A percentile compares a stretch with the other conserved stretches of the same genome.
Evolutionary conservation across 2,888 invertebrate genomes (phyloP).

Genomic region (Tipula confusa): DNA sequence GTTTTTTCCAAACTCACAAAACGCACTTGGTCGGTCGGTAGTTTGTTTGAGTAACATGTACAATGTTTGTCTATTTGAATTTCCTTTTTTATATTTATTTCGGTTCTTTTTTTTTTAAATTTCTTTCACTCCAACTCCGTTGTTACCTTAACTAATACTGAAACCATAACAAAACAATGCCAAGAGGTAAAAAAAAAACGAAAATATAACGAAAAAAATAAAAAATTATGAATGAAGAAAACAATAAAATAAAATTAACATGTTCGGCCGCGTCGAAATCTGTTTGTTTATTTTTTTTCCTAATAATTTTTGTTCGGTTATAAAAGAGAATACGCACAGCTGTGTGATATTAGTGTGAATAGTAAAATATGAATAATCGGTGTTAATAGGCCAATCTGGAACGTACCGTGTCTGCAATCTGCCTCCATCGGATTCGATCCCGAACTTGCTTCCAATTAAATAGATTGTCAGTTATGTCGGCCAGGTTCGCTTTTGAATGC

Average conservation of each 20-base stretch:
- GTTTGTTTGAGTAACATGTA: background rate
- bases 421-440: no score
- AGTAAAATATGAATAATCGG: no score
- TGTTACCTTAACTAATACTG: conserved; percentile 25
- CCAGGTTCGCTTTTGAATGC: no score
- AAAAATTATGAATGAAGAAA: background rate
- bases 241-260: background rate
- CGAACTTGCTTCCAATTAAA: no score
- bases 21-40: background rate
- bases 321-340: no score
- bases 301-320: no score
- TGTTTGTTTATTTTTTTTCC: no score
- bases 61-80: background rate
- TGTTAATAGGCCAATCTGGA: no score
- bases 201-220: background rate
- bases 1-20: background rate
- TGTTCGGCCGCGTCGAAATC: background rate
- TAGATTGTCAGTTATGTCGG: no score
- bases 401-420: no score
- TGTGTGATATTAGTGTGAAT: no score
- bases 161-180: conserved; percentile 25
- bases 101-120: no score
- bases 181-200: background rate
- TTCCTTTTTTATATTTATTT: background rate
- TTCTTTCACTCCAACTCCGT: background rate